These are phyloP conservation scores for Strigamia transsilvanica DNA, from an alignment of 2,888 invertebrate species.

Conservation along the genomic window DNA sequence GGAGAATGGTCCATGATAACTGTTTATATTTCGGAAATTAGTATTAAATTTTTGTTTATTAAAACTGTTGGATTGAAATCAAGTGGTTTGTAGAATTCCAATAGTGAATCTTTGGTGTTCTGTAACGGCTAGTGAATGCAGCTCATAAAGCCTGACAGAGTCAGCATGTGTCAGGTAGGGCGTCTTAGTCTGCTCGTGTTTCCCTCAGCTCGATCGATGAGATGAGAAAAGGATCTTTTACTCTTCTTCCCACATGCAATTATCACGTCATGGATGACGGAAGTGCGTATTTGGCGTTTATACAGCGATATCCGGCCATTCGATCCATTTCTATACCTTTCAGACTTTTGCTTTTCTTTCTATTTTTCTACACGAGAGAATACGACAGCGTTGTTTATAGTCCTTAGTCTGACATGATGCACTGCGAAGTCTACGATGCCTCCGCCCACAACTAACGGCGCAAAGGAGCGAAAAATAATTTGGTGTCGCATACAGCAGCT, in stretches of 20 bases:
- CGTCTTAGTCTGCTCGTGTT: not conserved
- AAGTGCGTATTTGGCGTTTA: not conserved
- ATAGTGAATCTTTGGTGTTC: not conserved
- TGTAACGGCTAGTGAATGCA: not conserved
- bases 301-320: not conserved
- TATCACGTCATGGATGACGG: slow-evolving; percentile 18
- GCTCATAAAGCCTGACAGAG: slow-evolving; percentile 16
- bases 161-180: slow-evolving; percentile 24
- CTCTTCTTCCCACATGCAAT: not conserved
- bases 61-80: not conserved
- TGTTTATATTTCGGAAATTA: too few species aligned
- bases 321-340: slow-evolving; percentile 10
- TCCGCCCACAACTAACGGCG: not conserved
- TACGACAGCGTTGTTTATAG: not conserved
- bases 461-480: slow-evolving; percentile 36
- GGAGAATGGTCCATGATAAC: too few species aligned
- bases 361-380: not conserved
- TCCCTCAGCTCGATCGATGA: not conserved
- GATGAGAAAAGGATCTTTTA: slow-evolving; percentile 15
- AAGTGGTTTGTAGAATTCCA: not conserved
- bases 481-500: not conserved
- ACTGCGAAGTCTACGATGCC: not conserved
- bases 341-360: not conserved
- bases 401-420: not conserved
- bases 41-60: too few species aligned